Percentiles rank a stretch among this genome's conserved stretches.
Conservation (phyloP, 2,113 vertebrate genomes). For the Rhynchopsitta pachyrhyncha region DNA sequence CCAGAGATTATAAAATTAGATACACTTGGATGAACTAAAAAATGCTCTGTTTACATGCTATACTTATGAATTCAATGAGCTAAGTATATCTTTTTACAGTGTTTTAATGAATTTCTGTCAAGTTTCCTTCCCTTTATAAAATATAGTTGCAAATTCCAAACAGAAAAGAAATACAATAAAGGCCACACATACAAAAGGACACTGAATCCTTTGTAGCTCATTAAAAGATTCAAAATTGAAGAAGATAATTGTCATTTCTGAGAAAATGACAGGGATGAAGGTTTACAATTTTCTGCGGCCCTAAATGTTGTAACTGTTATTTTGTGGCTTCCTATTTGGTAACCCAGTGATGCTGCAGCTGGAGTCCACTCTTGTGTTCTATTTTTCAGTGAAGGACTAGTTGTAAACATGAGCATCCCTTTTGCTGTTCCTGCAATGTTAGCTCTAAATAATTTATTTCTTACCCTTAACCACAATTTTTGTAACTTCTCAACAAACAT, state of each 20-base stretch:
- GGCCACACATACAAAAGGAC: not conserved
- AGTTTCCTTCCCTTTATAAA: not conserved
- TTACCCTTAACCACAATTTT: not conserved
- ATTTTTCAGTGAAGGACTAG: slow-evolving; percentile 16
- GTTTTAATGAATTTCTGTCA: not conserved
- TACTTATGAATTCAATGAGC: not conserved
- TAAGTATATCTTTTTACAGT: not conserved
- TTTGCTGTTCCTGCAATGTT: not conserved
- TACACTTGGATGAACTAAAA: slow-evolving; percentile 9
- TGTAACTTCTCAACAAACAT: not conserved
- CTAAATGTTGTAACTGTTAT: not conserved
- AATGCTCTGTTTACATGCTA: not conserved
- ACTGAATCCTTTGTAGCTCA: slow-evolving; percentile 35
- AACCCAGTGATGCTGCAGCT: not conserved
- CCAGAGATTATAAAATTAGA: not conserved
- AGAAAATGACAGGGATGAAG: slow-evolving; percentile 47
- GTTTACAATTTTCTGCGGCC: slow-evolving; percentile 2
- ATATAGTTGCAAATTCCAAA: not conserved
- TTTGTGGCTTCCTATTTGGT: not conserved
- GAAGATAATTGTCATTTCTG: slow-evolving; percentile 17
- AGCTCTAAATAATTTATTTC: not conserved
- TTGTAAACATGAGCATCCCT: not conserved
- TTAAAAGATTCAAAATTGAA: slow-evolving; percentile 39
- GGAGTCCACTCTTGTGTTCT: not conserved
- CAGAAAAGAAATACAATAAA: slow-evolving; percentile 25